Evolutionary conservation across 2,888 invertebrate species (phyloP).

Genomic region (Nemurella pictetii): DNA sequence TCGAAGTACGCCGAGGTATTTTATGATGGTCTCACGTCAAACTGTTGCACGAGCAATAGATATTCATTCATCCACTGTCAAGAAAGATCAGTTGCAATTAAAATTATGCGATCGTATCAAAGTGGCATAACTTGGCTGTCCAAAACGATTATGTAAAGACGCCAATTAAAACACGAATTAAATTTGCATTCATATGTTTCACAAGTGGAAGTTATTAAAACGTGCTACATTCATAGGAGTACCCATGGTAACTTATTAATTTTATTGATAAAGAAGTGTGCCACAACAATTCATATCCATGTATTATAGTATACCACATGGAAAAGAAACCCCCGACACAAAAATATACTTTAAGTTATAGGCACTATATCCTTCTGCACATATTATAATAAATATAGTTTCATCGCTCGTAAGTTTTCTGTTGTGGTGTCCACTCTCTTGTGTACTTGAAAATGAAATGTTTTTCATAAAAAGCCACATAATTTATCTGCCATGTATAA

Average conservation of each 20-base stretch:
- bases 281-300: too few relatives aligned
- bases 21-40: not conserved
- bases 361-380: too few relatives aligned
- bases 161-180: not conserved
- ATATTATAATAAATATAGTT: too few relatives aligned
- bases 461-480: too few relatives aligned
- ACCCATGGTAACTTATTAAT: not conserved
- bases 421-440: too few relatives aligned
- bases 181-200: not conserved
- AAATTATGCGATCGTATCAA: not conserved
- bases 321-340: too few relatives aligned
- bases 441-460: too few relatives aligned
- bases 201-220: not conserved
- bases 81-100: not conserved
- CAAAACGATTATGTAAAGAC: not conserved
- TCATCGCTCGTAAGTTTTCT: too few relatives aligned
- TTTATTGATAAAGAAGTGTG: not conserved
- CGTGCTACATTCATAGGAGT: not conserved
- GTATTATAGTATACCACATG: too few relatives aligned
- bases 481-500: too few relatives aligned
- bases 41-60: not conserved
- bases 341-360: too few relatives aligned
- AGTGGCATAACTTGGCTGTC: not conserved
- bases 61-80: not conserved
- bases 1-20: not conserved